Conservation (phyloP, 2,797 vertebrate genomes). For the Psittacula echo region DNA sequence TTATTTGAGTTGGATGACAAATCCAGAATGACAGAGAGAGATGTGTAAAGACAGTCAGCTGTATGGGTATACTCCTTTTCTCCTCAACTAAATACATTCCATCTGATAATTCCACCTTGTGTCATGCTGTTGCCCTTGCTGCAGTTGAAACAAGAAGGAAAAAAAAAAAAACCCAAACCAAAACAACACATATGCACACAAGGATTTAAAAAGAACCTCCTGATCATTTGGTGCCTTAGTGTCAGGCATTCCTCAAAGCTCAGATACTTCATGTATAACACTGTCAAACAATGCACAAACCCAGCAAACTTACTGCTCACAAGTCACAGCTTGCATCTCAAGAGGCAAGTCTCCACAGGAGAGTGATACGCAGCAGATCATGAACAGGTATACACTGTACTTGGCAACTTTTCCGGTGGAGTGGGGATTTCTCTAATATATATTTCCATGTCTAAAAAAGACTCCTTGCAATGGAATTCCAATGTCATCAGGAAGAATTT, state of each 20-base stretch:
- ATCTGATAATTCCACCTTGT: background rate
- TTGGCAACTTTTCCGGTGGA: background rate
- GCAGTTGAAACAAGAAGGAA: background rate
- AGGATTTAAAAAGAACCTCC: background rate
- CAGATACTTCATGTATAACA: background rate
- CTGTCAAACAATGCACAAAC: background rate
- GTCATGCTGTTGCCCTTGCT: background rate
- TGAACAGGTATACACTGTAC: background rate
- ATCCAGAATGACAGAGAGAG: rapidly evolving
- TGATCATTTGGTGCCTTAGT: background rate
- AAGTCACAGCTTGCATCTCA: background rate
- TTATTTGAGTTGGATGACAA: background rate
- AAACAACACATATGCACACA: background rate
- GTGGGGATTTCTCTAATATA: background rate
- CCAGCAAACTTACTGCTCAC: background rate
- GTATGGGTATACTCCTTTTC: background rate
- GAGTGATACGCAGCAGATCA: background rate
- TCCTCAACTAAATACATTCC: background rate
- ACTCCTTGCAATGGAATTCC: background rate
- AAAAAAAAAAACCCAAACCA: background rate
- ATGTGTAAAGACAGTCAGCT: background rate
- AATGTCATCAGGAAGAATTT: background rate
- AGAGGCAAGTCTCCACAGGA: slow-evolving; percentile 9
- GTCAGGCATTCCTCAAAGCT: background rate
- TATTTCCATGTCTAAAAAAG: background rate